Percentiles rank a stretch among this genome's conserved stretches.
phyloP scores from a whole-genome alignment of 1,140 invertebrate species.

The Wasmannia auropunctata region DNA sequence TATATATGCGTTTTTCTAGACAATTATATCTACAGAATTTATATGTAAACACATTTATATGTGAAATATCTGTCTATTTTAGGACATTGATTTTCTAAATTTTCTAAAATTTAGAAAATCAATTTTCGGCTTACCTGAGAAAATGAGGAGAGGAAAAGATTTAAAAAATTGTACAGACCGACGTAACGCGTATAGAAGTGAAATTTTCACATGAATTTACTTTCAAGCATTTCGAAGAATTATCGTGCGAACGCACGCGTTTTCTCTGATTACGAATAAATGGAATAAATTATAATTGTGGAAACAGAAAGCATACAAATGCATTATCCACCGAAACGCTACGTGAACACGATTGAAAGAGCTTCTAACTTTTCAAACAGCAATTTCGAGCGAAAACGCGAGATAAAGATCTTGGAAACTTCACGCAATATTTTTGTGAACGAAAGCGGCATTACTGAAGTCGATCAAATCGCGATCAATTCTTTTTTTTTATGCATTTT shows the following conservation, averaged over 20 bases:
- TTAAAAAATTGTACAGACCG: neutral
- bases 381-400: neutral
- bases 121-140: constrained; percentile 19
- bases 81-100: too few species aligned
- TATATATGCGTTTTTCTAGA: constrained; percentile 25
- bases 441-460: neutral
- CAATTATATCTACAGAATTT: neutral
- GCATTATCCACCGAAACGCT: constrained; percentile 25
- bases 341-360: neutral
- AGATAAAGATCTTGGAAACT: neutral
- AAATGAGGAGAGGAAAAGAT: neutral
- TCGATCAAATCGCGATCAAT: neutral
- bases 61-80: neutral
- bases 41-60: neutral
- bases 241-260: constrained; percentile 8
- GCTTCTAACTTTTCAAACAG: neutral
- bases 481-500: neutral
- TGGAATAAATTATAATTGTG: constrained; percentile 17
- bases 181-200: neutral
- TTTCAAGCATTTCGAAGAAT: neutral
- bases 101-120: constrained; percentile 24
- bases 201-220: constrained; percentile 20
- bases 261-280: constrained; percentile 5
- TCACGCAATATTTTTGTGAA: neutral
- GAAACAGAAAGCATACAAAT: neutral